Conservation (phyloP, 2,797 vertebrate genomes). For the Pampus argenteus region DNA sequence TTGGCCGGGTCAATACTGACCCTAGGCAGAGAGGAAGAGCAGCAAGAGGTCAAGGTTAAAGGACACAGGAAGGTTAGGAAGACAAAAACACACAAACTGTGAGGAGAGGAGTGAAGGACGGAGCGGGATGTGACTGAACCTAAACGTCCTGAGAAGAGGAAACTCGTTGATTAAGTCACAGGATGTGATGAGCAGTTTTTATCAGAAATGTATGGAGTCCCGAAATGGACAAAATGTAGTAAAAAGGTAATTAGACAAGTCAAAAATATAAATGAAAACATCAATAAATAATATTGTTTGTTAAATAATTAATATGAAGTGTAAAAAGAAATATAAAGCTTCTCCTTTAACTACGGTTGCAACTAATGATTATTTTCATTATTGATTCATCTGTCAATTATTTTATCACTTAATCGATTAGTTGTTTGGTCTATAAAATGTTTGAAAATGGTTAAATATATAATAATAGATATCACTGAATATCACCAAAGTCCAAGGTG, state of each 20-base stretch:
- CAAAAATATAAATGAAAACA: not conserved
- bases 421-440: too few species aligned
- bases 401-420: too few species aligned
- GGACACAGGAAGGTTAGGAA: conserved; percentile 78
- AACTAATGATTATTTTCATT: too few species aligned
- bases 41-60: conserved; percentile 82
- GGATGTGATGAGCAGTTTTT: conserved; percentile 21
- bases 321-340: not conserved
- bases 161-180: conserved; percentile 23
- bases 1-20: conserved; percentile 90
- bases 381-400: too few species aligned
- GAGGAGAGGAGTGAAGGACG: conserved; percentile 42
- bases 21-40: conserved; percentile 85
- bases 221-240: conserved; percentile 19
- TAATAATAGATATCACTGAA: too few species aligned
- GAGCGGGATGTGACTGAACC: conserved; percentile 50
- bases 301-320: not conserved
- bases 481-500: too few species aligned
- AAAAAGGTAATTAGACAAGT: conserved; percentile 1
- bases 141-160: conserved; percentile 43
- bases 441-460: too few species aligned
- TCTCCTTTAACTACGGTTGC: not conserved
- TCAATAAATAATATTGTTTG: not conserved
- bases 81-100: conserved; percentile 63
- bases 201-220: conserved; percentile 18